A percentile compares a stretch with the other conserved stretches of the same genome.
Evolutionary conservation across 2,797 vertebrate species (phyloP).

Genomic region (Vireo griseus): DNA sequence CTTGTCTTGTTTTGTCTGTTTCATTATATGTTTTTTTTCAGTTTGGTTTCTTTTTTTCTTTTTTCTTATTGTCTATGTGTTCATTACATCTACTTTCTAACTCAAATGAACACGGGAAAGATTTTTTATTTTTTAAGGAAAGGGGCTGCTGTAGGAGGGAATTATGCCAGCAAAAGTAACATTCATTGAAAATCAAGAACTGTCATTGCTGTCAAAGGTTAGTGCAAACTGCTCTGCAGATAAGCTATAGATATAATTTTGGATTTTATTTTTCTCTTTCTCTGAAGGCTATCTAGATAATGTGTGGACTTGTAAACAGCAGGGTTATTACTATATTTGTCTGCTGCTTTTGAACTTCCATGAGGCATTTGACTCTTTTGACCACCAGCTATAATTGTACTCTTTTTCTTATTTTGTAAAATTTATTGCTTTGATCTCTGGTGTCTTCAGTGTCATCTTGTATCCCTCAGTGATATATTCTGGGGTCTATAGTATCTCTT

Average conservation of each 20-base stretch:
- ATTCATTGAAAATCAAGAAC: neutral
- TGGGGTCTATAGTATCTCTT: conserved; percentile 1
- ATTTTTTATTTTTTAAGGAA: neutral
- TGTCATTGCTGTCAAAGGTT: neutral
- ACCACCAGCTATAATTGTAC: conserved; percentile 8
- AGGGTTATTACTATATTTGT: conserved; percentile 10
- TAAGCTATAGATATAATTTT: neutral
- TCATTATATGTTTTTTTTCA: neutral
- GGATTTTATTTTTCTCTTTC: neutral
- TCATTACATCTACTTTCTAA: neutral
- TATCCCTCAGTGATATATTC: neutral
- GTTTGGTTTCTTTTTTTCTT: neutral
- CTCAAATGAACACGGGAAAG: neutral
- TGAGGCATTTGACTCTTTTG: conserved; percentile 33
- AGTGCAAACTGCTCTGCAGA: neutral
- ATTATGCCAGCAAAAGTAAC: neutral
- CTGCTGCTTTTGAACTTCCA: neutral
- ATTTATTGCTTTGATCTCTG: conserved; percentile 37
- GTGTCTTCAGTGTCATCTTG: conserved; percentile 40
- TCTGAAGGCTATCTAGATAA: neutral
- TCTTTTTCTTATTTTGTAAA: conserved; percentile 46
- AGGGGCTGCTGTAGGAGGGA: neutral
- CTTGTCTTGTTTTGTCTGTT: neutral
- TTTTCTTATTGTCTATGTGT: neutral
- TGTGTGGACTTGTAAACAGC: neutral